Conservation (phyloP, 2,888 invertebrate genomes). For the Geotrupes spiniger region DNA sequence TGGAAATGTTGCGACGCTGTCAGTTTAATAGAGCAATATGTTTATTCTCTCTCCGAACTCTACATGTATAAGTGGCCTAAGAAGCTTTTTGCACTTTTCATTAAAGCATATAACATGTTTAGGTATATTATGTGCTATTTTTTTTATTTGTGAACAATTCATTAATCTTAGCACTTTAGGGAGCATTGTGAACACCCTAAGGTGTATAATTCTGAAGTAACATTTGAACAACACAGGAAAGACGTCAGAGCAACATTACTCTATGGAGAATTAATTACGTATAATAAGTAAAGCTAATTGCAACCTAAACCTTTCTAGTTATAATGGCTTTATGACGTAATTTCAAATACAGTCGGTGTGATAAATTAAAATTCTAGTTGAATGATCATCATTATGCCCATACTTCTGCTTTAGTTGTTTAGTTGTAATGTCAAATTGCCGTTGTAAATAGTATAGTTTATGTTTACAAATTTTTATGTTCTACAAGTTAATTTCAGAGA, state of each 20-base stretch:
- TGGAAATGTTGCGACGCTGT: slow-evolving; percentile 59
- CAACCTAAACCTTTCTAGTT: too few species aligned
- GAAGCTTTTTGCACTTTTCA: slow-evolving; percentile 57
- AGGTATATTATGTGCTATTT: slow-evolving; percentile 33
- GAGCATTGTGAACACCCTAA: slow-evolving; percentile 56
- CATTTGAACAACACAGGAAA: slow-evolving; percentile 47
- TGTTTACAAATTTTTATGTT: too few species aligned
- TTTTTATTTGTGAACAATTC: slow-evolving; percentile 17
- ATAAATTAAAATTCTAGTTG: too few species aligned
- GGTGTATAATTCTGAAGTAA: slow-evolving; percentile 46
- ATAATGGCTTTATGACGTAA: too few species aligned
- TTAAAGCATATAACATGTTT: slow-evolving; percentile 58
- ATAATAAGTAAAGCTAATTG: slow-evolving; percentile 33
- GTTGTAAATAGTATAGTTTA: too few species aligned
- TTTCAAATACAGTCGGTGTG: too few species aligned
- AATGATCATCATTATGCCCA: too few species aligned
- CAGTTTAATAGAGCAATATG: slow-evolving; percentile 60
- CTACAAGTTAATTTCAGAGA: too few species aligned
- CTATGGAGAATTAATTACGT: slow-evolving; percentile 54
- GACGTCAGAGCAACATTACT: slow-evolving; percentile 55
- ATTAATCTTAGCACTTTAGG: slow-evolving; percentile 35
- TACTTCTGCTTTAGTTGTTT: too few species aligned
- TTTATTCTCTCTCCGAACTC: slow-evolving; percentile 57
- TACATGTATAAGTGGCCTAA: slow-evolving; percentile 67
- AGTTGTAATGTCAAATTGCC: too few species aligned